A percentile compares a stretch with the other conserved stretches of the same genome.
Conservation (phyloP, 2,888 invertebrate genomes). For the Thecocarcelia acutangulata region DNA sequence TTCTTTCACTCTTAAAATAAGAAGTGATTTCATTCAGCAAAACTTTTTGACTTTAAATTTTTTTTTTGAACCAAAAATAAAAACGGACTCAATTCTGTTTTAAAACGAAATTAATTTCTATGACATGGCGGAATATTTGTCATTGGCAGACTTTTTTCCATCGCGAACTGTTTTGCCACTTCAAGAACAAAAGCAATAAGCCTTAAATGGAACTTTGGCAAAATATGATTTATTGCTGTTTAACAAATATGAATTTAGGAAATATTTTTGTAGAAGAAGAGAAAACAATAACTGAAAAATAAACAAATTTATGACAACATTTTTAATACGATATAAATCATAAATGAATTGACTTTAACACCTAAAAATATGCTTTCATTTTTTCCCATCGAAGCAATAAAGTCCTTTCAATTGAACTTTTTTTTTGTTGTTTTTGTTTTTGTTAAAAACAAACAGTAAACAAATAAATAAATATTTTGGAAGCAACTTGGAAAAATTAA, state of each 20-base stretch:
- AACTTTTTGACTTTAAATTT: too few relatives aligned
- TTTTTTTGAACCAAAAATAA: too few relatives aligned
- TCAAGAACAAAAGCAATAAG: neutral
- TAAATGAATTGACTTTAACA: constrained; percentile 20
- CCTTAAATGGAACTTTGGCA: neutral
- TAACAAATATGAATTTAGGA: constrained; percentile 31
- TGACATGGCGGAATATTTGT: too few relatives aligned
- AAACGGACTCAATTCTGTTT: too few relatives aligned
- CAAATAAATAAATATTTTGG: too few relatives aligned
- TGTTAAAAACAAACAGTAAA: too few relatives aligned
- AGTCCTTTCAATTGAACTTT: neutral
- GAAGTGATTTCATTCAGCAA: too few relatives aligned
- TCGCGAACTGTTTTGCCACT: constrained; percentile 4
- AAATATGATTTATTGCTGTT: constrained; percentile 53
- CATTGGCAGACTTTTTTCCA: neutral
- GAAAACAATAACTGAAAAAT: constrained; percentile 22
- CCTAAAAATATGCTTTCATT: constrained; percentile 45
- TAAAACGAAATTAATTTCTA: too few relatives aligned
- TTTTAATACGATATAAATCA: constrained; percentile 43
- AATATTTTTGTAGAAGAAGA: constrained; percentile 10
- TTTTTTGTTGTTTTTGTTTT: too few relatives aligned
- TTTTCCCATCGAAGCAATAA: constrained; percentile 18
- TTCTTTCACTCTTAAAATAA: too few relatives aligned
- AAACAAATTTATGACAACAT: constrained; percentile 31
- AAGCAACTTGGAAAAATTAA: too few relatives aligned